phyloP scores from a whole-genome alignment of 2,797 vertebrate species.

The Chaetodon trifasciatus region DNA sequence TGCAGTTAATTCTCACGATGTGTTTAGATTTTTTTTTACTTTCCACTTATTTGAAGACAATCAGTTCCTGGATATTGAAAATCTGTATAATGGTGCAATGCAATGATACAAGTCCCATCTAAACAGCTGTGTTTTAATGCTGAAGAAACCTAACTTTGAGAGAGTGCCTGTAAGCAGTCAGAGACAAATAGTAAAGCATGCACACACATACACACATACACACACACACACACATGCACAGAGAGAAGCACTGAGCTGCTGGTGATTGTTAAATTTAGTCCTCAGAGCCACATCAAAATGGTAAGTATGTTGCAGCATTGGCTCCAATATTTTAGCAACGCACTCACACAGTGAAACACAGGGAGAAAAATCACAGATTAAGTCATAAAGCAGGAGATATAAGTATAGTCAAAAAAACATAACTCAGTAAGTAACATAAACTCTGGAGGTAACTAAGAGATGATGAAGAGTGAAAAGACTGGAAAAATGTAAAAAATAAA shows the following conservation, averaged over 20 bases:
- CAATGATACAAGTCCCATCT: constrained; percentile 34
- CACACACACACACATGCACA: neutral
- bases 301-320: constrained; percentile 33
- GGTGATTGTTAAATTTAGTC: constrained; percentile 42
- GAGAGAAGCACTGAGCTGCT: constrained; percentile 19
- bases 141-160: constrained; percentile 36
- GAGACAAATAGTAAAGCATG: neutral
- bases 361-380: no score
- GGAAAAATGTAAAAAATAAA: constrained; percentile 1
- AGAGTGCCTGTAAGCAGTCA: constrained; percentile 32
- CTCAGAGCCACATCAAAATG: constrained; percentile 36
- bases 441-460: constrained; percentile 20
- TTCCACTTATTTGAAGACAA: constrained; percentile 59
- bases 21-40: constrained; percentile 38
- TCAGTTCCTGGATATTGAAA: constrained; percentile 66
- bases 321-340: constrained; percentile 47
- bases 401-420: constrained; percentile 21
- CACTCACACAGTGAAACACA: neutral
- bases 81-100: constrained; percentile 67
- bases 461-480: neutral
- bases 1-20: constrained; percentile 14
- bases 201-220: no score
- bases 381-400: no score
- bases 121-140: constrained; percentile 46
- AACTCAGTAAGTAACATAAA: constrained; percentile 30